Evolutionary conservation across 2,113 vertebrate species (phyloP).

Genomic region (Vidua macroura): DNA sequence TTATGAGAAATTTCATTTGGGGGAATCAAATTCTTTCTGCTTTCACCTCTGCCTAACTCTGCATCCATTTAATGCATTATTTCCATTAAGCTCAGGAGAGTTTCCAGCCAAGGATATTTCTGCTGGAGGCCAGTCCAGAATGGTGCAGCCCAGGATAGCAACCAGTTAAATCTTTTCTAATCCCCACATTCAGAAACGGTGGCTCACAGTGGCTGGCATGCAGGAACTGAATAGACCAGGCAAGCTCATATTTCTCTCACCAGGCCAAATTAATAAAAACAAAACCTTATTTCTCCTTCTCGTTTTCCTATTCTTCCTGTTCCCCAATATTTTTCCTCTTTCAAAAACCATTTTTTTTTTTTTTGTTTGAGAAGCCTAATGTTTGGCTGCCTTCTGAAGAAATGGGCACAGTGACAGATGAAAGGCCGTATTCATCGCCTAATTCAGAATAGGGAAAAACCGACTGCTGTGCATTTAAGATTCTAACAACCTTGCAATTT

Average conservation of each 20-base stretch:
- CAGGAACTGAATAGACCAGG: slow-evolving; percentile 16
- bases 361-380: slow-evolving; percentile 72
- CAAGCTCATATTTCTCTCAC: slow-evolving; percentile 63
- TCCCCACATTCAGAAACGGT: slow-evolving; percentile 48
- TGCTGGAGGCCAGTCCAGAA: background rate
- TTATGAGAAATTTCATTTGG: background rate
- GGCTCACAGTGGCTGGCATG: background rate
- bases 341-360: slow-evolving; percentile 27
- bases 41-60: background rate
- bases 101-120: background rate
- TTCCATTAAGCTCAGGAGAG: background rate
- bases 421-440: slow-evolving; percentile 75
- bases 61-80: background rate
- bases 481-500: slow-evolving; percentile 84
- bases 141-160: background rate
- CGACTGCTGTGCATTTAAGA: slow-evolving; percentile 81
- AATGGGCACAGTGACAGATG: slow-evolving; percentile 76
- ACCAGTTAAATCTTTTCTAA: slow-evolving; percentile 44
- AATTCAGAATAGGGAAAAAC: slow-evolving; percentile 76
- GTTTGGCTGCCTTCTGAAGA: slow-evolving; percentile 77
- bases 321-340: slow-evolving; percentile 76
- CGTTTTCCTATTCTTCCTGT: slow-evolving; percentile 59
- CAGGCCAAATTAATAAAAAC: slow-evolving; percentile 76
- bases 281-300: slow-evolving; percentile 67
- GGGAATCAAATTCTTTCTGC: background rate